Percentiles rank a stretch among this genome's conserved stretches.
These are phyloP conservation scores for Ecliptopera silaceata DNA, from an alignment of 2,888 invertebrate species.

Conservation along the genomic window DNA sequence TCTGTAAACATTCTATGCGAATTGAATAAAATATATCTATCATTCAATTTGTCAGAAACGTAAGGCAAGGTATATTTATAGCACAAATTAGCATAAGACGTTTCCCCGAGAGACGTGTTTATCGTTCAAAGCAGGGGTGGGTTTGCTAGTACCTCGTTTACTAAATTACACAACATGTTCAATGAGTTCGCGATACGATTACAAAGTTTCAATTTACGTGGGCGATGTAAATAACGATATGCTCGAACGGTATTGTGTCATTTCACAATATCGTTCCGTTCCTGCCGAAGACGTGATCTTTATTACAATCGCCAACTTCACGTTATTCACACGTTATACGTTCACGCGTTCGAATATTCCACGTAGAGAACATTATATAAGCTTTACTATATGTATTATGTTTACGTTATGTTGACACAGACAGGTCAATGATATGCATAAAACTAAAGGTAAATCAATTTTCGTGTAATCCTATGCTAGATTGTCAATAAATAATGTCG, in stretches of 20 bases:
- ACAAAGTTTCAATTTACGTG: constrained; percentile 44
- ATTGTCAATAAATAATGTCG: constrained; percentile 34
- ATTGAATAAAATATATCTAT: background rate
- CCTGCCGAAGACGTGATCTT: constrained; percentile 42
- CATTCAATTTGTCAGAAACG: background rate
- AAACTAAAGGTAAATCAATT: background rate
- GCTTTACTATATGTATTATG: constrained; percentile 17
- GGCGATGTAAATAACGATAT: constrained; percentile 34
- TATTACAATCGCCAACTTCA: constrained; percentile 42
- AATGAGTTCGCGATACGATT: constrained; percentile 38
- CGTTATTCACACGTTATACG: constrained; percentile 18
- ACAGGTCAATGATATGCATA: constrained; percentile 4
- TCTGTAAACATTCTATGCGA: too few relatives aligned
- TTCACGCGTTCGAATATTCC: constrained; percentile 17
- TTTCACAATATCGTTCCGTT: constrained; percentile 35
- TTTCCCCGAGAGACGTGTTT: constrained; percentile 7
- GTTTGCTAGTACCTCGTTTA: background rate
- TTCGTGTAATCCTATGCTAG: constrained; percentile 6
- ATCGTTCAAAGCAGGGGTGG: background rate
- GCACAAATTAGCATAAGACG: background rate
- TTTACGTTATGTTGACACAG: constrained; percentile 11
- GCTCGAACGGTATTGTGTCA: constrained; percentile 34
- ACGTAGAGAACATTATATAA: constrained; percentile 20
- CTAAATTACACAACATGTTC: constrained; percentile 28
- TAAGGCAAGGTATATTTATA: background rate